Percentiles rank a stretch among this genome's conserved stretches.
These are phyloP conservation scores for Phrynocephalus guinanensis DNA, from an alignment of 2,797 vertebrate species.

Conservation along the genomic window DNA sequence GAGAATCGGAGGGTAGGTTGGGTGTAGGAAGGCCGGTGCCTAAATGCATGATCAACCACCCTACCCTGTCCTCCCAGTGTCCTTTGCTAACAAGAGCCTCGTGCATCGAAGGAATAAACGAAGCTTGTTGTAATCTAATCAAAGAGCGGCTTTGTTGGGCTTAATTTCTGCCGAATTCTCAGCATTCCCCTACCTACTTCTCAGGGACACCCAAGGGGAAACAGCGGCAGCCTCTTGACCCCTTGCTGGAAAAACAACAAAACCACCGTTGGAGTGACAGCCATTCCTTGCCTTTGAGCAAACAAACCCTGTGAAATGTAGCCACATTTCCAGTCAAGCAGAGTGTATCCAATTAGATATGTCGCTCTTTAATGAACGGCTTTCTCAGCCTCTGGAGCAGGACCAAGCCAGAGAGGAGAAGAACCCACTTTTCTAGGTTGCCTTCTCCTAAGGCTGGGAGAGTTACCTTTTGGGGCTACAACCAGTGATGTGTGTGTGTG, in stretches of 20 bases:
- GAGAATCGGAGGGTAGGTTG: neutral
- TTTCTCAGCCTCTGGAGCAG: conserved; percentile 52
- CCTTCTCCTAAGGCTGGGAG: too few relatives aligned
- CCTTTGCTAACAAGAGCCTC: conserved; percentile 30
- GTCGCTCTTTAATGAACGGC: conserved; percentile 49
- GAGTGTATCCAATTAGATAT: conserved; percentile 56
- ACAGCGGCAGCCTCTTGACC: conserved; percentile 27
- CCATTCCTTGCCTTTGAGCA: conserved; percentile 38
- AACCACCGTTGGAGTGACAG: conserved; percentile 31
- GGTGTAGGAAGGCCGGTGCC: neutral
- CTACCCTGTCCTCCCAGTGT: neutral
- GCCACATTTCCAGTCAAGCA: conserved; percentile 31
- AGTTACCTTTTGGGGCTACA: too few relatives aligned
- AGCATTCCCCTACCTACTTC: conserved; percentile 66
- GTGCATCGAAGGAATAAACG: conserved; percentile 50
- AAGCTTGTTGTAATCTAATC: conserved; percentile 63
- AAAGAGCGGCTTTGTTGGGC: conserved; percentile 66
- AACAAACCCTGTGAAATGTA: neutral
- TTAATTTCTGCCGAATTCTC: conserved; percentile 64
- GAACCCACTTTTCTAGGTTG: neutral
- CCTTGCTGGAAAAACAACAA: conserved; percentile 35
- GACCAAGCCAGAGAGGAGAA: neutral
- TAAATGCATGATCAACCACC: neutral
- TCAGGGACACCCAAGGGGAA: conserved; percentile 68
- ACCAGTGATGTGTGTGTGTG: too few relatives aligned